Conservation (phyloP, 2,113 vertebrate genomes). For the Pomatorhinus ruficollis region DNA sequence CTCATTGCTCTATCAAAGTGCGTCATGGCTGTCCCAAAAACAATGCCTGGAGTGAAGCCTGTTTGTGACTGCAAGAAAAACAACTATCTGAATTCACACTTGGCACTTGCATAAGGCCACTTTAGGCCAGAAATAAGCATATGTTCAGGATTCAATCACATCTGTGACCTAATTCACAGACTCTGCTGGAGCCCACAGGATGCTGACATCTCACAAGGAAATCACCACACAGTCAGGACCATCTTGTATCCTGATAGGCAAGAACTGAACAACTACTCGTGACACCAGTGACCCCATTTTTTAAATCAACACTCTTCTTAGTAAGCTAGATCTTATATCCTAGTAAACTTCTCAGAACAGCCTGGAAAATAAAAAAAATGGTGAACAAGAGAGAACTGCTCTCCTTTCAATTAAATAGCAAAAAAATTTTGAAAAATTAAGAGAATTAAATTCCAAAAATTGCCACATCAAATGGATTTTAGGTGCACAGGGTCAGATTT, state of each 20-base stretch:
- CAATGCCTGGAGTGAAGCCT: conserved; percentile 61
- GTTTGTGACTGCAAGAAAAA: conserved; percentile 40
- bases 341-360: background rate
- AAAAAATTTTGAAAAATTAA: background rate
- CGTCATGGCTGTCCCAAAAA: conserved; percentile 43
- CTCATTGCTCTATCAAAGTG: conserved; percentile 16
- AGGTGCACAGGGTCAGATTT: background rate
- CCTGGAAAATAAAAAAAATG: background rate
- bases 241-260: background rate
- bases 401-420: background rate
- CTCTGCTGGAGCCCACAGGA: background rate
- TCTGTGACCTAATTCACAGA: conserved; percentile 3
- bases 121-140: background rate
- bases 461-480: background rate
- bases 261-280: background rate
- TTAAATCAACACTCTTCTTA: background rate
- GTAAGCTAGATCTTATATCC: background rate
- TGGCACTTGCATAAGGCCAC: background rate
- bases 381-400: background rate
- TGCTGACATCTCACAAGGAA: background rate
- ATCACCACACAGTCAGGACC: background rate
- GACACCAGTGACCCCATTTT: background rate
- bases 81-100: conserved; percentile 34
- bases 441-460: background rate
- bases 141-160: background rate